These are phyloP conservation scores for Macrobrachium rosenbergii DNA, from an alignment of 1,140 invertebrate genomes.

Conservation along the genomic window DNA sequence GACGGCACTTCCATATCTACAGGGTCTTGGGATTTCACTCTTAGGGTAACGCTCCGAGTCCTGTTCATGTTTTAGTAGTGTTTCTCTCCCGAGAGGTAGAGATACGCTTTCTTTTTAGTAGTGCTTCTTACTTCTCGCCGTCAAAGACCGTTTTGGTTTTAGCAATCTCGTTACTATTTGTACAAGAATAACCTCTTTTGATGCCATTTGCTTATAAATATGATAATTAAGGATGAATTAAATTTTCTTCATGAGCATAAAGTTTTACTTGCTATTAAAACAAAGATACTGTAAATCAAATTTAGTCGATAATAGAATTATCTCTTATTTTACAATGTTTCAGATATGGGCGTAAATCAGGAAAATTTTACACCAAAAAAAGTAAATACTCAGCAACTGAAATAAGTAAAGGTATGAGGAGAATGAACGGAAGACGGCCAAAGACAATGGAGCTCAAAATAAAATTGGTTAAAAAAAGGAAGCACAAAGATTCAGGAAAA, in stretches of 20 bases:
- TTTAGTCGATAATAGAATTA: too few relatives aligned
- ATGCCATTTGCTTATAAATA: too few relatives aligned
- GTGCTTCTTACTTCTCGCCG: background rate
- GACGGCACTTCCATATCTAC: constrained; percentile 98
- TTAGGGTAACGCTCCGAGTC: constrained; percentile 77
- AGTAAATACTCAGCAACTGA: background rate
- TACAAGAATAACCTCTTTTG: too few relatives aligned
- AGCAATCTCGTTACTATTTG: too few relatives aligned
- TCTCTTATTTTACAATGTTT: background rate
- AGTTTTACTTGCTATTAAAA: too few relatives aligned
- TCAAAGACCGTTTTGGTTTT: too few relatives aligned
- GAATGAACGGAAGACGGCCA: background rate
- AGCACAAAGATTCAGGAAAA: too few relatives aligned
- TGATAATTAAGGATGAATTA: too few relatives aligned
- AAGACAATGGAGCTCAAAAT: too few relatives aligned
- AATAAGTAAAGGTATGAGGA: background rate
- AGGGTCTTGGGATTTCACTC: constrained; percentile 97
- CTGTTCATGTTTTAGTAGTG: background rate
- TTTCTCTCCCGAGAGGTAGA: background rate
- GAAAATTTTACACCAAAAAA: background rate
- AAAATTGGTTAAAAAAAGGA: too few relatives aligned
- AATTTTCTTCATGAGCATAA: too few relatives aligned
- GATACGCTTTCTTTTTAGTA: background rate
- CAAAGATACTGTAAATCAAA: too few relatives aligned
- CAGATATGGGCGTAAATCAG: constrained; percentile 14